Percentiles rank a stretch among this genome's conserved stretches.
These are phyloP conservation scores for Bruchidius siliquastri DNA, from an alignment of 2,888 invertebrate genomes.

Conservation along the genomic window DNA sequence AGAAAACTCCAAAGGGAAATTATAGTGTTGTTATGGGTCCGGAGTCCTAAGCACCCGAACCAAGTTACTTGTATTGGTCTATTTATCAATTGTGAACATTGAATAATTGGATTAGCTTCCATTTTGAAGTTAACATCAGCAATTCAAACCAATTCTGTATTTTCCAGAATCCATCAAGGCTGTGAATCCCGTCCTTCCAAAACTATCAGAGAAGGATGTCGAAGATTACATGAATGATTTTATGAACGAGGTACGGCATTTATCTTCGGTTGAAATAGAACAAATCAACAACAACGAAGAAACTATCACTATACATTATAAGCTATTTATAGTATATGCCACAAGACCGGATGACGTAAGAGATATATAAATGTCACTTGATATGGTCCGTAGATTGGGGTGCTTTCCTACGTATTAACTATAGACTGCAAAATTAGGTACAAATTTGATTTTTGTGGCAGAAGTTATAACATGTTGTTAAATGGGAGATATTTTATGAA, in stretches of 20 bases:
- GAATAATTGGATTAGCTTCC: no score
- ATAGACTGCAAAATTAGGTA: background rate
- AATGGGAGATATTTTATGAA: background rate
- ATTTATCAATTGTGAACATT: no score
- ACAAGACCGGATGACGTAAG: constrained; percentile 32
- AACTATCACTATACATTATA: constrained; percentile 50
- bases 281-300: constrained; percentile 32
- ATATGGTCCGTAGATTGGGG: no score
- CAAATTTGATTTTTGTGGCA: background rate
- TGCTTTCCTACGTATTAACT: background rate
- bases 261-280: constrained; percentile 23
- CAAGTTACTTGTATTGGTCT: no score
- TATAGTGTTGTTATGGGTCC: no score
- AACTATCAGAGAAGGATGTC: constrained; percentile 56
- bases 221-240: constrained; percentile 62
- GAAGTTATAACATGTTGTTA: background rate
- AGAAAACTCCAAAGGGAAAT: no score
- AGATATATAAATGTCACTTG: background rate
- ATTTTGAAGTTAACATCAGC: no score
- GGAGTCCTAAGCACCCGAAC: no score
- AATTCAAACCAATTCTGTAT: no score
- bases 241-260: constrained; percentile 43
- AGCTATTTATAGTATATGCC: constrained; percentile 51
- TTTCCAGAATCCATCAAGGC: constrained; percentile 61
- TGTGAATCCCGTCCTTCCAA: constrained; percentile 64